Evolutionary conservation across 2,888 invertebrate species (phyloP).

Genomic region (Meloe dianella): DNA sequence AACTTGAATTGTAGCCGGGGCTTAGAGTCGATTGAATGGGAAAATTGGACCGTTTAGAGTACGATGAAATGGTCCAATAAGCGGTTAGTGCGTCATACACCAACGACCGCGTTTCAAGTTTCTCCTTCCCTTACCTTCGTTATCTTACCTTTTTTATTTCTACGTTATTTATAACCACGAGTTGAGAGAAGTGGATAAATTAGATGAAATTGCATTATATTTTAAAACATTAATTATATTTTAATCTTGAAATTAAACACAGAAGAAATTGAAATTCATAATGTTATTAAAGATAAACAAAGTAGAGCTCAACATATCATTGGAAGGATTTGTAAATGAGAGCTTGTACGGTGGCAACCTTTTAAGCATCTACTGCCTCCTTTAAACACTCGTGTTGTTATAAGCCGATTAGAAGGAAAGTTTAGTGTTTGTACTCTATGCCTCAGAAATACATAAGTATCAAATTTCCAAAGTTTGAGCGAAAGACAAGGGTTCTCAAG

Average conservation of each 20-base stretch:
- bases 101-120: conserved; percentile 22
- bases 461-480: conserved; percentile 2
- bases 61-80: conserved; percentile 52
- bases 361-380: neutral
- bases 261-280: neutral
- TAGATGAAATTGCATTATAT: conserved; percentile 20
- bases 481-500: conserved; percentile 1
- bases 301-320: neutral
- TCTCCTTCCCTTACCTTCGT: neutral
- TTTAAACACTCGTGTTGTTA: conserved; percentile 7
- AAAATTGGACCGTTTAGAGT: conserved; percentile 53
- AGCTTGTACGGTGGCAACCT: neutral
- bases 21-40: conserved; percentile 55
- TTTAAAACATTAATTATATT: neutral
- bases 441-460: conserved; percentile 6
- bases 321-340: conserved; percentile 2
- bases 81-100: conserved; percentile 49
- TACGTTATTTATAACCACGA: conserved; percentile 30
- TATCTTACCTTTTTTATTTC: conserved; percentile 5
- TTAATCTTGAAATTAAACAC: neutral
- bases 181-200: conserved; percentile 22
- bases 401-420: conserved; percentile 10
- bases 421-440: conserved; percentile 7
- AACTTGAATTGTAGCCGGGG: conserved; percentile 49
- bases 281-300: neutral